phyloP scores from a whole-genome alignment of 2,888 invertebrate genomes.

The Tricholauxania praeusta region DNA sequence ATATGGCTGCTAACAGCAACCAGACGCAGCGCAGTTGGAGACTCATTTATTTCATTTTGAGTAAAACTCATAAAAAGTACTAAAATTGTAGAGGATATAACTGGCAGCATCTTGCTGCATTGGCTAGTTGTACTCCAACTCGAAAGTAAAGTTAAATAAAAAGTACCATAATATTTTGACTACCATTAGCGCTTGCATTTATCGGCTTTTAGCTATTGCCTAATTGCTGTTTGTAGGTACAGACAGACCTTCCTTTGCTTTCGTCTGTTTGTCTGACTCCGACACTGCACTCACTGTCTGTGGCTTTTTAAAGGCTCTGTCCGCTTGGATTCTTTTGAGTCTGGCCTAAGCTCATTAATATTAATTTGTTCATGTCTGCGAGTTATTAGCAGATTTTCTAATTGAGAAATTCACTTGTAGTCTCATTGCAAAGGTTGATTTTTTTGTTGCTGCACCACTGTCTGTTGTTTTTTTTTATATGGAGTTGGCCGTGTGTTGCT shows the following conservation, averaged over 20 bases:
- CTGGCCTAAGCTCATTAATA: conserved; percentile 57
- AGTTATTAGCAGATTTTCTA: conserved; percentile 61
- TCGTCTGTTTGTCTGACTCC: not conserved
- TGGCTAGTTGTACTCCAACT: too few species aligned
- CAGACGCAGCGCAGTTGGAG: too few species aligned
- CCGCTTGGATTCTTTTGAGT: not conserved
- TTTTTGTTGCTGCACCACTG: too few species aligned
- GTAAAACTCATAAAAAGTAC: too few species aligned
- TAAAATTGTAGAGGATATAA: too few species aligned
- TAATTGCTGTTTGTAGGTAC: not conserved
- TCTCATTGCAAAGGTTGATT: not conserved
- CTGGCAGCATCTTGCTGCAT: too few species aligned
- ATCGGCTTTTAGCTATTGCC: not conserved
- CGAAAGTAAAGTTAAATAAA: too few species aligned
- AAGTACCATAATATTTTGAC: too few species aligned
- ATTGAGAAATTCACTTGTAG: conserved; percentile 2
- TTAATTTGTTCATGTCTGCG: conserved; percentile 61
- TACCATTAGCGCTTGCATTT: not conserved
- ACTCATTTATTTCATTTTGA: too few species aligned
- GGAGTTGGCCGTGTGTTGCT: too few species aligned
- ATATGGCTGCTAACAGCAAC: too few species aligned
- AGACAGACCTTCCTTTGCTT: not conserved
- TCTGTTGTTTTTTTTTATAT: too few species aligned
- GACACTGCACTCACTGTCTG: not conserved
- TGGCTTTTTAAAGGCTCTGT: not conserved